phyloP scores from a whole-genome alignment of 2,888 invertebrate species.

The Seira sanloemensis region DNA sequence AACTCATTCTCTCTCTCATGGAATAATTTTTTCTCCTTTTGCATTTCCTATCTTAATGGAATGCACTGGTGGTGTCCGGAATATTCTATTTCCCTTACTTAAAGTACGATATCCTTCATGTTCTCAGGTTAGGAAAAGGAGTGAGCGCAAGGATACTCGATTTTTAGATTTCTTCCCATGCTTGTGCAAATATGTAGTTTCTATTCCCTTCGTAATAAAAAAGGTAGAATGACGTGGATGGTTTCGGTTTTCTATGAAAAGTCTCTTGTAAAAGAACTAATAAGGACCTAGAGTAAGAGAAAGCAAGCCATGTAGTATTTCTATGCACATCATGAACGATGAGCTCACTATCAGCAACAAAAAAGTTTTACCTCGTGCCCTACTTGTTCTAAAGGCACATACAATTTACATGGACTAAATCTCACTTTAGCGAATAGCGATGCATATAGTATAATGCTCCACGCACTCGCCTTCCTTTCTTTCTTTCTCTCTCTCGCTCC shows the following conservation, averaged over 20 bases:
- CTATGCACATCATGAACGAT: constrained; percentile 8
- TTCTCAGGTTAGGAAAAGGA: too few species aligned
- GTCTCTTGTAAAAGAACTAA: too few species aligned
- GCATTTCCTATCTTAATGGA: constrained; percentile 9
- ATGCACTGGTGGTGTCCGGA: neutral
- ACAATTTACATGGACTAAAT: constrained; percentile 6
- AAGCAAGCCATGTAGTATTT: neutral
- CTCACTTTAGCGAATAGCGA: neutral
- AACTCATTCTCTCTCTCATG: neutral
- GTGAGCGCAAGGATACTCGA: too few species aligned
- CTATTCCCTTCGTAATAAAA: neutral
- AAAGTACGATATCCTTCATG: too few species aligned
- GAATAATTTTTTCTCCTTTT: constrained; percentile 13
- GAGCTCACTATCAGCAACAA: neutral
- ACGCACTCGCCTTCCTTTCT: neutral
- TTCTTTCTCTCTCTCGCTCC: neutral
- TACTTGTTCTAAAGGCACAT: constrained; percentile 17
- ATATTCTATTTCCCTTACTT: neutral
- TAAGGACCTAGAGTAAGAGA: neutral
- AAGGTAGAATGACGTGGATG: neutral
- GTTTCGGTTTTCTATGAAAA: neutral
- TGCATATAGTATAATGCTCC: neutral
- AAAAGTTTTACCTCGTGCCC: constrained; percentile 40
- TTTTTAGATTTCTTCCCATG: too few species aligned
- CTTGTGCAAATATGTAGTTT: too few species aligned